Evolutionary conservation across 2,797 vertebrate species (phyloP).

Genomic region (Sebastes nivosus): DNA sequence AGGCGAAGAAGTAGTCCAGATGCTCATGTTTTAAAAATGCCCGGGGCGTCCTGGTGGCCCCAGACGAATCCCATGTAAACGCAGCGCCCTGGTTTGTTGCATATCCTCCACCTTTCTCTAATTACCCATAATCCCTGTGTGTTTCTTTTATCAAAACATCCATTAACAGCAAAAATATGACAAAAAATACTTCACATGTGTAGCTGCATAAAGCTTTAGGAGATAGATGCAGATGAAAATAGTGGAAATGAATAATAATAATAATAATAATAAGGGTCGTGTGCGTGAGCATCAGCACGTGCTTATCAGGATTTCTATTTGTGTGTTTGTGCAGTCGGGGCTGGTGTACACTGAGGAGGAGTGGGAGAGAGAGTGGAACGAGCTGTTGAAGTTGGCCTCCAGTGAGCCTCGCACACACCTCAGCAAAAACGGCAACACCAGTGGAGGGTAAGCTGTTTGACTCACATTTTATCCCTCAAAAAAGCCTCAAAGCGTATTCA

Average conservation of each 20-base stretch:
- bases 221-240: conserved; percentile 13
- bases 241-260: conserved; percentile 18
- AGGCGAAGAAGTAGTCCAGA: conserved; percentile 60
- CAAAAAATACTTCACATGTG: background rate
- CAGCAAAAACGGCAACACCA: conserved; percentile 93
- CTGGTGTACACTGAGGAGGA: conserved; percentile 98
- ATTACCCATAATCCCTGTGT: background rate
- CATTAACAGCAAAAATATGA: background rate
- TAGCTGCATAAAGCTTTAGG: background rate
- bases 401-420: conserved; percentile 96
- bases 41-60: conserved; percentile 15
- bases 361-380: conserved; percentile 98
- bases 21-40: conserved; percentile 57
- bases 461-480: background rate
- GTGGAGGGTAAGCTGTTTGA: conserved; percentile 87
- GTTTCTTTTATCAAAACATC: background rate
- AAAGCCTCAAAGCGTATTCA: background rate
- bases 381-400: conserved; percentile 96
- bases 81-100: conserved; percentile 19
- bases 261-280: conserved; percentile 15
- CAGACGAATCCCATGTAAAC: conserved; percentile 6
- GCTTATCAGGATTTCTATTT: conserved; percentile 29
- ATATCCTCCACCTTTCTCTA: conserved; percentile 2
- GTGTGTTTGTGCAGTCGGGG: conserved; percentile 86
- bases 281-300: conserved; percentile 39